Conservation (phyloP, 2,797 vertebrate species). For the Pagetopsis macropterus region DNA sequence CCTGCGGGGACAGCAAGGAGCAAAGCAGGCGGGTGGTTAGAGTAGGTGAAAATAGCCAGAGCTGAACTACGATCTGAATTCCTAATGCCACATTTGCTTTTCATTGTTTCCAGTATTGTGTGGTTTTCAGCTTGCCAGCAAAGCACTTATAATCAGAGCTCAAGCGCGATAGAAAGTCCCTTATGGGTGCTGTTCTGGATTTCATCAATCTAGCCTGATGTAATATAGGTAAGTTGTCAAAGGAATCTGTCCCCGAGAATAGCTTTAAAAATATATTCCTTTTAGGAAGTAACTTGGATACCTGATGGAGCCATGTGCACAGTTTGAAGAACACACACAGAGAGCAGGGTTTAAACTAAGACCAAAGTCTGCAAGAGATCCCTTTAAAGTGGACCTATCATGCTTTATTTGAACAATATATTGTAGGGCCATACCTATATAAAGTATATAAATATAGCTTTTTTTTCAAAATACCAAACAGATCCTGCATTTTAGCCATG, state of each 20-base stretch:
- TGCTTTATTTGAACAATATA: no score
- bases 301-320: neutral
- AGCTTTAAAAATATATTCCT: neutral
- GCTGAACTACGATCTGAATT: conserved; percentile 65
- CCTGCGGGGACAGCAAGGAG: conserved; percentile 56
- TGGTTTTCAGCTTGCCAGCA: conserved; percentile 42
- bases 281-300: neutral
- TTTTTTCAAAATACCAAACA: no score
- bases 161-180: conserved; percentile 57
- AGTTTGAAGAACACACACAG: neutral
- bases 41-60: conserved; percentile 63
- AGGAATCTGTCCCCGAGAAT: conserved; percentile 41
- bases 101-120: conserved; percentile 48
- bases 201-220: conserved; percentile 50
- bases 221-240: conserved; percentile 53
- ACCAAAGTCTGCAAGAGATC: no score
- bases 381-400: no score
- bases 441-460: no score
- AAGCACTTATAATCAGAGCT: conserved; percentile 64
- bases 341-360: neutral
- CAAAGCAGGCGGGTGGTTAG: conserved; percentile 48
- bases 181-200: conserved; percentile 58
- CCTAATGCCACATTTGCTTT: conserved; percentile 63
- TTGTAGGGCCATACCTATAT: no score
- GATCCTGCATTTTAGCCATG: no score